A percentile compares a stretch with the other conserved stretches of the same genome.
Conservation (phyloP, 2,888 invertebrate genomes). For the Meiosimyza platycephala region DNA sequence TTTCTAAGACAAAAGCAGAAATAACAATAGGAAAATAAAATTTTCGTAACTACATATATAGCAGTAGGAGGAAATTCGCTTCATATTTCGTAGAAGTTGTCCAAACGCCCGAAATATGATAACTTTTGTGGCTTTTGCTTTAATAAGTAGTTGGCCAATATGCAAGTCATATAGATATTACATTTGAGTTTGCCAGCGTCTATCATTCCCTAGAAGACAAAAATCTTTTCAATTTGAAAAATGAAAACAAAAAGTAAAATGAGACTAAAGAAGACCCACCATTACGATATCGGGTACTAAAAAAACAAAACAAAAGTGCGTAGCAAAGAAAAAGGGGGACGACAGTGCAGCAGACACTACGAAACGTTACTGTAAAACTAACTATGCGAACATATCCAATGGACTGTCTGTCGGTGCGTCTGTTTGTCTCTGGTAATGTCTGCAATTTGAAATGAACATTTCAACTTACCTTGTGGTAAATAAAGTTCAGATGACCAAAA, state of each 20-base stretch:
- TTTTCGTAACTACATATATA: too few species aligned
- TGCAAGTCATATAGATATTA: conserved; percentile 9
- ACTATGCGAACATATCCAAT: background rate
- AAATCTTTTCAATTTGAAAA: background rate
- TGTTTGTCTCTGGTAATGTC: conserved; percentile 2
- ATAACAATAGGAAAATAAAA: too few species aligned
- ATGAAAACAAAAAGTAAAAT: background rate
- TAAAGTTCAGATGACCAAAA: too few species aligned
- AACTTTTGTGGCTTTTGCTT: conserved; percentile 31
- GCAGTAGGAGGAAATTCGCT: background rate
- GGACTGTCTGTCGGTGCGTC: background rate
- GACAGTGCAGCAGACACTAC: background rate
- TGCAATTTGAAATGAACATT: background rate
- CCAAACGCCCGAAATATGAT: conserved; percentile 25
- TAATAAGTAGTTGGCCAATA: conserved; percentile 22
- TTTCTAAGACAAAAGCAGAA: too few species aligned
- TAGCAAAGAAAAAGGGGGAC: conserved; percentile 6
- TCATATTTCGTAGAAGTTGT: conserved; percentile 14
- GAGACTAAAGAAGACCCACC: conserved; percentile 19
- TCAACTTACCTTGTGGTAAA: too few species aligned
- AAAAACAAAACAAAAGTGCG: background rate
- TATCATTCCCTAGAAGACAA: background rate
- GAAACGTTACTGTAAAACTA: too few species aligned
- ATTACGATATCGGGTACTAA: background rate
- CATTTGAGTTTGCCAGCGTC: background rate